Evolutionary conservation across 2,888 invertebrate genomes (phyloP).

Genomic region (Ichneumoninae sp.): DNA sequence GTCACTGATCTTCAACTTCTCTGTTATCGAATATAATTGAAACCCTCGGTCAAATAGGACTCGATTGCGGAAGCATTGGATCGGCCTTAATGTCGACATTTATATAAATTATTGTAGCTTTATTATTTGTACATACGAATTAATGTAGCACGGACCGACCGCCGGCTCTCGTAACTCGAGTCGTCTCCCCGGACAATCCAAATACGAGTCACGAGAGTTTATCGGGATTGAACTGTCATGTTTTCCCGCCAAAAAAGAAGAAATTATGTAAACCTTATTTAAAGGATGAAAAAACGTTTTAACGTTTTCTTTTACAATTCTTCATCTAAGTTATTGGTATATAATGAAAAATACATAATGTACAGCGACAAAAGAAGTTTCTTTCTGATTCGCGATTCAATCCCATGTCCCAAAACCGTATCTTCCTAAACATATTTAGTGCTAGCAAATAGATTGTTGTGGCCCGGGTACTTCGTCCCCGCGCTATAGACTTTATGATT

Average conservation of each 20-base stretch:
- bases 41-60: background rate
- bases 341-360: conserved; percentile 72
- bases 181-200: conserved; percentile 5
- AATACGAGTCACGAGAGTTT: background rate
- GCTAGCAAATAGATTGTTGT: too few species aligned
- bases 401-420: background rate
- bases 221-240: background rate
- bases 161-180: conserved; percentile 26
- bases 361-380: conserved; percentile 63
- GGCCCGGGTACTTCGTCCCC: too few species aligned
- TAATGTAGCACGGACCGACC: conserved; percentile 59
- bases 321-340: background rate
- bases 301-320: conserved; percentile 13
- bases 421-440: too few species aligned
- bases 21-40: background rate
- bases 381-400: conserved; percentile 5
- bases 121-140: conserved; percentile 79
- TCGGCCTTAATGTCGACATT: conserved; percentile 34
- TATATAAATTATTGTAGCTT: conserved; percentile 71
- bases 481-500: too few species aligned
- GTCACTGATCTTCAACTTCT: background rate
- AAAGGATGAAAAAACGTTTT: conserved; percentile 7
- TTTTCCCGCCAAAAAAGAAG: conserved; percentile 2
- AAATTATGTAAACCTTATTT: background rate
- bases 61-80: background rate